Percentiles rank a stretch among this genome's conserved stretches.
Conservation (phyloP, 64 coral and sea anemone species). For the Actinia equina region DNA sequence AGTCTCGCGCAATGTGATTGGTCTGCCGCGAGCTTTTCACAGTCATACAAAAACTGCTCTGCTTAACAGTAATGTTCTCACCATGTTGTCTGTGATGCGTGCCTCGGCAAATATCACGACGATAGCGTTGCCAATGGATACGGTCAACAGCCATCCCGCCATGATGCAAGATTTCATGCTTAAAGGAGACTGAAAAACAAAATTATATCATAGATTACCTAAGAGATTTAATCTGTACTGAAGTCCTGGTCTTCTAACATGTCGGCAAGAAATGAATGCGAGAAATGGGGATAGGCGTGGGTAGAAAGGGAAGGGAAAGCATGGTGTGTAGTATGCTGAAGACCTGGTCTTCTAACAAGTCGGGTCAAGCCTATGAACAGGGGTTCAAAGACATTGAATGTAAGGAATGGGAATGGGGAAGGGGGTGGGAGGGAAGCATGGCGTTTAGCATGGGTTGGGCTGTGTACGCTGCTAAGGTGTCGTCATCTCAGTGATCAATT, state of each 20-base stretch:
- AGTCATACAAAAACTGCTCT: no score
- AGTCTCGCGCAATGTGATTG: no score
- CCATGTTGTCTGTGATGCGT: conserved; percentile 85
- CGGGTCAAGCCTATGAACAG: no score
- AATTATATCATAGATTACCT: no score
- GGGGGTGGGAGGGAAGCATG: no score
- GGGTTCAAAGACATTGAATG: background rate
- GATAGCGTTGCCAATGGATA: conserved; percentile 93
- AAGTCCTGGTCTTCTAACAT: background rate
- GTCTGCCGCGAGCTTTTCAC: no score
- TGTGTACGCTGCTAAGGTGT: no score
- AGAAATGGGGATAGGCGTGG: no score
- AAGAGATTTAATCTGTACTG: background rate
- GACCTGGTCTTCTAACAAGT: background rate
- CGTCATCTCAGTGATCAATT: no score
- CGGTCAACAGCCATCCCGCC: conserved; percentile 95
- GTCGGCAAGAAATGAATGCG: no score
- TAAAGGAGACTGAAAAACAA: conserved; percentile 54
- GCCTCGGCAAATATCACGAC: conserved; percentile 97
- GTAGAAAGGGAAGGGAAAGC: background rate
- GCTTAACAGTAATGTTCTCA: no score
- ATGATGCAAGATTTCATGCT: conserved; percentile 99
- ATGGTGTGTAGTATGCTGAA: background rate
- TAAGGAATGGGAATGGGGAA: background rate
- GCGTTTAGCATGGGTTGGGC: no score